Base-by-base conservation (phyloP, 2,113 vertebrate genomes). In the Echinops telfairi region DNA sequence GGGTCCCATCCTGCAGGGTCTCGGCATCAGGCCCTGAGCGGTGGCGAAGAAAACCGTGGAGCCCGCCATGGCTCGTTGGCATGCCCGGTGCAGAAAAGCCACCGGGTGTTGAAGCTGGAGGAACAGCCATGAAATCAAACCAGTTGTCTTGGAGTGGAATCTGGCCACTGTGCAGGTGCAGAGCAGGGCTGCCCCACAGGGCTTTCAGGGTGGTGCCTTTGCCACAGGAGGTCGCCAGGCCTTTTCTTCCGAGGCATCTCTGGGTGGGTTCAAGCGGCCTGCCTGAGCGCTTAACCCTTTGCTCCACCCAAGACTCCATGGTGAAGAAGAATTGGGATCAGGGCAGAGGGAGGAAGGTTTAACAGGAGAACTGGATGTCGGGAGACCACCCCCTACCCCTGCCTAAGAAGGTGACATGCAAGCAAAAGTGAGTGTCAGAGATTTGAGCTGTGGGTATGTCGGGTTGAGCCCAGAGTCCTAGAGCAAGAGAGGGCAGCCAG, bases 281-380 rank as follows among this genome's bases (percentile, higher is more conserved):
- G 31, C 68, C 14, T 70, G 2, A 70, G 68, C 3, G 68, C 15
- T 70, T 70, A 17, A 70, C 29, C 15, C 7, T 68, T 68, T 12
- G 9, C 64, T 29, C 6, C 15, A 71, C 68, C 68, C n/a, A 33
- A n/a, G 68, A 5, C 25, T 36, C 43, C 43, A 38, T 29, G 36
- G 20, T 66, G 23, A 27, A 25, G 9, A 66, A 15, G 33, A 70
- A 29, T 1, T 1, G n/a, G 31, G 20, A 58, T 7, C 47, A 4
- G 7, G 19, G 5, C 27, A 36, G 75, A 14, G 12, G 47, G 31
- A 6, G 31, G 25, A 17, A 29, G 20, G 4, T 7, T 15, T 6
- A 0, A 0, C 31, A 14, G 31, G 75, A 33, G 4, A 3, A 2
- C 5, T 1, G 17, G 12, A n/a, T 25, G 57, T 64, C 3, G 22